Conservation (phyloP, 2,113 vertebrate species). For the Aix galericulata region DNA sequence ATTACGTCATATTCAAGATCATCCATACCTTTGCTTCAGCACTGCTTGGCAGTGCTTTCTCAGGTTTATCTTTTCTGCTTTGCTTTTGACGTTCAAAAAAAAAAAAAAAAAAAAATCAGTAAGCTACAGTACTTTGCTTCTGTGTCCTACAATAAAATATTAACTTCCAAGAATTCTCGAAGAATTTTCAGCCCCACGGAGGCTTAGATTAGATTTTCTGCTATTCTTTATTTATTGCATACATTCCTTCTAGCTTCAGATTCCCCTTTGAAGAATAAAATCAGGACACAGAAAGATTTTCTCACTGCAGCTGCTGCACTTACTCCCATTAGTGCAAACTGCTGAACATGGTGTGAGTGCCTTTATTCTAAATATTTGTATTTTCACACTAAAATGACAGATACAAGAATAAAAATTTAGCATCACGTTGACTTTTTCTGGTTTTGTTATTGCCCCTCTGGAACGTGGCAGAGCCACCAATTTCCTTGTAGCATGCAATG, state of each 20-base stretch:
- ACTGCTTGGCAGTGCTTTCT: background rate
- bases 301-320: background rate
- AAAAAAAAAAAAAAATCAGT: background rate
- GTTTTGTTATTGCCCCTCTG: background rate
- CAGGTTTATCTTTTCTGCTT: background rate
- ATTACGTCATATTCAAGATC: background rate
- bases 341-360: background rate
- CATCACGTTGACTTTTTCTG: background rate
- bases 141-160: constrained; percentile 20
- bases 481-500: background rate
- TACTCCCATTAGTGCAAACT: constrained; percentile 28
- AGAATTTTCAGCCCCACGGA: constrained; percentile 23
- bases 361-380: constrained; percentile 53
- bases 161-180: constrained; percentile 14
- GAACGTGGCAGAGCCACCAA: background rate
- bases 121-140: background rate
- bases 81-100: background rate
- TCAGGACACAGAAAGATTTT: constrained; percentile 31
- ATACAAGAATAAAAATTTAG: constrained; percentile 31
- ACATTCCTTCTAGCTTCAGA: background rate
- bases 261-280: constrained; percentile 60
- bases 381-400: constrained; percentile 45
- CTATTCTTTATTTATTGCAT: constrained; percentile 52
- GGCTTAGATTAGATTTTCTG: constrained; percentile 15
- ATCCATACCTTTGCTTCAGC: background rate